phyloP scores from a whole-genome alignment of 2,113 vertebrate species.

The Alectura lathami region DNA sequence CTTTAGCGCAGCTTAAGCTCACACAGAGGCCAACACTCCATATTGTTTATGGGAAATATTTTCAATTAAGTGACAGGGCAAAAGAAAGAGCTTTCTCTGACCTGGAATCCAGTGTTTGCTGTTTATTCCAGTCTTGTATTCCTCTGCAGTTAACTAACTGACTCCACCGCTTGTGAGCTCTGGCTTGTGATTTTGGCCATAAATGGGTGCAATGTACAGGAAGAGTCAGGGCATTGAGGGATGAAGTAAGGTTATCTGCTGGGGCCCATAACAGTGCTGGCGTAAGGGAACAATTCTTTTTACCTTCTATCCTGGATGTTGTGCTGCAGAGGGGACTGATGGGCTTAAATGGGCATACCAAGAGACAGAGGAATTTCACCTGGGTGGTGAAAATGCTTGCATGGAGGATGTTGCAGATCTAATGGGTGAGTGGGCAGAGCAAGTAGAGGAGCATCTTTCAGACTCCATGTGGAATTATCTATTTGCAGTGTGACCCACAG shows the following conservation, averaged over 20 bases:
- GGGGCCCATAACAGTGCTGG: background rate
- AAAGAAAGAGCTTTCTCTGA: background rate
- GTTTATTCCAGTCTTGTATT: background rate
- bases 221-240: background rate
- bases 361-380: background rate
- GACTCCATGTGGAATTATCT: background rate
- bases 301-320: background rate
- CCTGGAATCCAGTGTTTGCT: background rate
- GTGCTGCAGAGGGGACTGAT: background rate
- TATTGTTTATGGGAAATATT: background rate
- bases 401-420: background rate
- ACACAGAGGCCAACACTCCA: fast-evolving
- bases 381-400: background rate
- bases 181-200: background rate
- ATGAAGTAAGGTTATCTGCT: background rate
- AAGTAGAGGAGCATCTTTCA: background rate
- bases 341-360: background rate
- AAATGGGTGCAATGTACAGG: background rate
- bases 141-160: background rate
- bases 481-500: background rate
- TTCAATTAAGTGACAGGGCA: background rate
- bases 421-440: background rate
- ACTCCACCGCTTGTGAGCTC: background rate
- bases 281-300: background rate
- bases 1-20: background rate